Evolutionary conservation across 37 sponge, comb jelly and placozoan genomes (phyloP).

Genomic region (Aphrocallistes beatrix): DNA sequence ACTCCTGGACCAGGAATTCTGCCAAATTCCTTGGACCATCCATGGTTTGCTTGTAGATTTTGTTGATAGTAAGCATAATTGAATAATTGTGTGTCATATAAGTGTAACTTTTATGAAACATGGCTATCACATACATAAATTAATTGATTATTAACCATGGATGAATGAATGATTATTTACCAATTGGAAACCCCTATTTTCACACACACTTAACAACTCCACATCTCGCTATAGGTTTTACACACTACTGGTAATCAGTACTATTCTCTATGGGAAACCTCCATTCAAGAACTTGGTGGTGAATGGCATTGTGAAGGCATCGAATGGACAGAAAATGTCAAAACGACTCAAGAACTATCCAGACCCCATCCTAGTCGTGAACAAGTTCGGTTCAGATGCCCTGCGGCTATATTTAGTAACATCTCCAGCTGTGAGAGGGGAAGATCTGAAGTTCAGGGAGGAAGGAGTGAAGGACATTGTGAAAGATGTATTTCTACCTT

Average conservation of each 20-base stretch:
- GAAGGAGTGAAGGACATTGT: slow-evolving; percentile 83
- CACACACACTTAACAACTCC: neutral
- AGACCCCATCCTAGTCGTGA: slow-evolving; percentile 72
- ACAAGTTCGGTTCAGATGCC: slow-evolving; percentile 85
- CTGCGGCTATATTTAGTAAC: slow-evolving; percentile 82
- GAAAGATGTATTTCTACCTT: slow-evolving; percentile 95
- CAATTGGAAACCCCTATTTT: neutral
- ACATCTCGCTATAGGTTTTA: slow-evolving; percentile 56
- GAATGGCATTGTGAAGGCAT: slow-evolving; percentile 86
- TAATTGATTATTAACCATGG: too few relatives aligned
- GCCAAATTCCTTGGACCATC: too few relatives aligned
- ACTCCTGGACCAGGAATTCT: too few relatives aligned
- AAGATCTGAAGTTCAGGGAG: slow-evolving; percentile 80
- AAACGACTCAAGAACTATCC: slow-evolving; percentile 98
- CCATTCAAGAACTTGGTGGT: slow-evolving; percentile 97
- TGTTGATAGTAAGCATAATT: too few relatives aligned
- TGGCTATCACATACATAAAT: too few relatives aligned
- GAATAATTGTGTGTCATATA: too few relatives aligned
- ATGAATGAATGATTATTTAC: too few relatives aligned
- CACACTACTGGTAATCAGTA: slow-evolving; percentile 92
- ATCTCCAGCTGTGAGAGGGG: slow-evolving; percentile 92
- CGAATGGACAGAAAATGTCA: slow-evolving; percentile 96
- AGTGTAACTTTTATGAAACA: too few relatives aligned
- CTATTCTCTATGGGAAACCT: slow-evolving; percentile 82
- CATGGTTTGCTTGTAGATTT: too few relatives aligned